Base-by-base conservation (phyloP, 2,113 vertebrate genomes). In the Malaclemys terrapin region DNA sequence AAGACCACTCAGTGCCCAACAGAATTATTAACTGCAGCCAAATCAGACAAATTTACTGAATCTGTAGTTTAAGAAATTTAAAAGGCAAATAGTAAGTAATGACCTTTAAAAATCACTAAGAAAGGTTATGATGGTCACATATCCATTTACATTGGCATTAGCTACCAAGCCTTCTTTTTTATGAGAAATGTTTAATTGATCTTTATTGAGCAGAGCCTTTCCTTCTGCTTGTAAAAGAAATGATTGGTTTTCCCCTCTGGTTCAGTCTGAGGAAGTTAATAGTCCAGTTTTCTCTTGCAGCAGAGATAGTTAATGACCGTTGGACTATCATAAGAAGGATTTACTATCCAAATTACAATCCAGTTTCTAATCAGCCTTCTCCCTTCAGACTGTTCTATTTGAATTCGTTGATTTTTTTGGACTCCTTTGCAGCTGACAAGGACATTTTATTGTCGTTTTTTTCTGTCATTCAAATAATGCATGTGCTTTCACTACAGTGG, bases 141-240 rank as follows among this genome's bases (percentile, higher is more conserved):
- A 17, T 35, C 57, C 85, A 81, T 65, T 93, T 91, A 94, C 54
- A 84, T 50, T 80, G 79, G 82, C 90, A 91, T 84, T 6, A 6
- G 42, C 50, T 98, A 87, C 91, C 82, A 59, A 95, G 92, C 53
- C 90, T 95, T 94, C 62, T 88, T 87, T 96, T 96, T 97, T 94
- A 98, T 94, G 96, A 95, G 94, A 97, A 96, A 97, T 96, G 93
- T 97, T 97, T 98, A 98, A 98, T 98, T 98, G 97, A 90, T 98
- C 96, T 98, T 98, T 98, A 98, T 96, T 96, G 97, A 98, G 97
- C 96, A 98, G 97, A 98, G 98, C 97, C 82, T 97, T 98, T 96
- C 96, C 96, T 98, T 98, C 96, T 98, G 97, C 97, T 98, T 98
- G 97, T 96, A 97, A 97, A 98, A 97, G 81, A 94, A 98, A 97